phyloP scores from a whole-genome alignment of 2,888 invertebrate genomes.

The Lasioglossum figueresi region DNA sequence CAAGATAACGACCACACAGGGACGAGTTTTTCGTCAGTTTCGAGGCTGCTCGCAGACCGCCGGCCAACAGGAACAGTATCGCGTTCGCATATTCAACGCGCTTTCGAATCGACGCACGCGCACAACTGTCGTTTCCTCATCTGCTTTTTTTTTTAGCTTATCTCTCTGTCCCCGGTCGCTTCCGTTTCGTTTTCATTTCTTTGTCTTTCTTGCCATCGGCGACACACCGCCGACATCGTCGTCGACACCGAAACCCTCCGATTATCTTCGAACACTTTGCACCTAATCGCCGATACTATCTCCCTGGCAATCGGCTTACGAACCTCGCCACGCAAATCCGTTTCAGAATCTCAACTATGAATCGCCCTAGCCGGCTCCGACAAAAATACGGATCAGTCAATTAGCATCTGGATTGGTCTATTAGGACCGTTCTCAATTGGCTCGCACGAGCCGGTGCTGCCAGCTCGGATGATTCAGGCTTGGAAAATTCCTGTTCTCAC shows the following conservation, averaged over 20 bases:
- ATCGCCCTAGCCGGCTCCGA: background rate
- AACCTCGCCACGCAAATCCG: background rate
- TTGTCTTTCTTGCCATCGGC: background rate
- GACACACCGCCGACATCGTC: background rate
- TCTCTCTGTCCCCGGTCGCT: background rate
- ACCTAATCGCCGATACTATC: background rate
- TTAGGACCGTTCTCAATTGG: background rate
- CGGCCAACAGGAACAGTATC: conserved; percentile 33
- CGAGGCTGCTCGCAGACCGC: conserved; percentile 39
- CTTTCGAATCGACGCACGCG: conserved; percentile 1
- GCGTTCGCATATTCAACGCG: conserved; percentile 20
- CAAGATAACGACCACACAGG: conserved; percentile 39
- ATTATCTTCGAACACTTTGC: background rate
- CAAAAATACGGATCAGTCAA: background rate
- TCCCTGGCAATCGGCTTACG: background rate
- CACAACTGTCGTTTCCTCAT: background rate
- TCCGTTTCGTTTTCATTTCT: background rate
- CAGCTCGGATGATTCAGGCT: background rate
- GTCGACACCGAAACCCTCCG: background rate
- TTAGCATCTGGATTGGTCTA: background rate
- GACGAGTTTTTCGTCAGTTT: conserved; percentile 53
- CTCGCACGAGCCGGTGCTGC: background rate
- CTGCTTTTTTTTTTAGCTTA: background rate
- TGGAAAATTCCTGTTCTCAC: background rate
- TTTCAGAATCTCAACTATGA: background rate